A percentile compares a stretch with the other conserved stretches of the same genome.
These are phyloP conservation scores for Xestia c-nigrum DNA, from an alignment of 2,888 invertebrate genomes.

Conservation along the genomic window DNA sequence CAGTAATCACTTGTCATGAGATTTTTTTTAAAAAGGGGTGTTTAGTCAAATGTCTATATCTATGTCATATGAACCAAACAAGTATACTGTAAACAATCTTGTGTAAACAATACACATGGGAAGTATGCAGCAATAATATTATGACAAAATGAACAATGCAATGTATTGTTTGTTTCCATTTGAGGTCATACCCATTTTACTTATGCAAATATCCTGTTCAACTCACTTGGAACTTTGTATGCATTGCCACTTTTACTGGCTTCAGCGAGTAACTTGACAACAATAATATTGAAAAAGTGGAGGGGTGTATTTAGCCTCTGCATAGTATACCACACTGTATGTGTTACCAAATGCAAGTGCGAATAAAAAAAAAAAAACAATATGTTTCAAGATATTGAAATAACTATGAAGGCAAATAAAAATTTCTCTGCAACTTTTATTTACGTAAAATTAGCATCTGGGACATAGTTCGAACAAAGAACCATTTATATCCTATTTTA, in stretches of 20 bases:
- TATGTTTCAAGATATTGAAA: neutral
- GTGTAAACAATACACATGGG: constrained; percentile 21
- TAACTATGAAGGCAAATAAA: neutral
- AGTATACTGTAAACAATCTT: neutral
- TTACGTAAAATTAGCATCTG: neutral
- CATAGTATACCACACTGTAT: neutral
- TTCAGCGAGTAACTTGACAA: constrained; percentile 13
- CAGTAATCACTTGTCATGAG: neutral
- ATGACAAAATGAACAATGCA: constrained; percentile 31
- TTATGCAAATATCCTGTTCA: constrained; percentile 1
- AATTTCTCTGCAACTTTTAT: neutral
- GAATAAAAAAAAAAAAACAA: constrained; percentile 1
- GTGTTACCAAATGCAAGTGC: neutral
- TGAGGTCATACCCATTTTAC: constrained; percentile 7
- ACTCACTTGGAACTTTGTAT: neutral
- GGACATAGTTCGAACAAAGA: neutral
- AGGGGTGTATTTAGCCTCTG: neutral
- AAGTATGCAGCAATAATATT: constrained; percentile 26
- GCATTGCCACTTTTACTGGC: constrained; percentile 17
- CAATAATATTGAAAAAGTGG: neutral
- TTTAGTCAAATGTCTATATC: neutral
- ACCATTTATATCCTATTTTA: neutral
- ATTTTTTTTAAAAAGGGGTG: neutral
- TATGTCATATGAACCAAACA: neutral
- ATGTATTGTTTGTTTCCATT: constrained; percentile 42